A percentile compares a stretch with the other conserved stretches of the same genome.
Evolutionary conservation across 2,113 vertebrate genomes (phyloP).

Genomic region (Cromileptes altivelis): DNA sequence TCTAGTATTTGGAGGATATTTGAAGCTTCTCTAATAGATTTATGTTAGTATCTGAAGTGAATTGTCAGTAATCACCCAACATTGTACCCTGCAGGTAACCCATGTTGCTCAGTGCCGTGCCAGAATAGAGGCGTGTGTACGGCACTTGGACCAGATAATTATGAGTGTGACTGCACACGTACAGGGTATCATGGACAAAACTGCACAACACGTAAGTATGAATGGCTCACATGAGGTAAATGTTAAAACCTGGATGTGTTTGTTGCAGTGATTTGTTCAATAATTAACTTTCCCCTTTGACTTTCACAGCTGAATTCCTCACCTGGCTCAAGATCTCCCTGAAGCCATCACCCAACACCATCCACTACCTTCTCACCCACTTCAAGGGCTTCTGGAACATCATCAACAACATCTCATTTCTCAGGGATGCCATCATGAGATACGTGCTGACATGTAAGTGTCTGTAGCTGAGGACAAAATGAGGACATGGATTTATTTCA

Average conservation of each 20-base stretch:
- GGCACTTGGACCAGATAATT: slow-evolving; percentile 82
- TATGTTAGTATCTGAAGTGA: neutral
- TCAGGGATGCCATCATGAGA: slow-evolving; percentile 91
- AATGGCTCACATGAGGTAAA: neutral
- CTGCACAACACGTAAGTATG: slow-evolving; percentile 91
- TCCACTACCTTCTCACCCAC: slow-evolving; percentile 96
- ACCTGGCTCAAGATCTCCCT: slow-evolving; percentile 89
- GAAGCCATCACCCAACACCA: slow-evolving; percentile 92
- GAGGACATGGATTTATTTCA: neutral
- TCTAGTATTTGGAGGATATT: neutral
- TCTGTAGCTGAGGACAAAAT: slow-evolving; percentile 3
- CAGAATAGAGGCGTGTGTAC: slow-evolving; percentile 94
- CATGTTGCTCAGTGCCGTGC: slow-evolving; percentile 95
- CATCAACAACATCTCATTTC: slow-evolving; percentile 93
- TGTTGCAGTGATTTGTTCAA: neutral
- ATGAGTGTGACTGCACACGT: slow-evolving; percentile 94
- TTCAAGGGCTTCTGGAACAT: slow-evolving; percentile 94
- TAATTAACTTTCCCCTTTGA: neutral
- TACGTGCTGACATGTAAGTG: slow-evolving; percentile 96
- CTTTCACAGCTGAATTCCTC: slow-evolving; percentile 89
- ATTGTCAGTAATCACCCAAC: neutral
- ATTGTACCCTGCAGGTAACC: slow-evolving; percentile 83
- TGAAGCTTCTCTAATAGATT: neutral
- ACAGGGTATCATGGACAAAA: slow-evolving; percentile 93
- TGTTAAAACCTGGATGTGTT: neutral